Base-by-base conservation (phyloP, 1,140 invertebrate species). In the Heterodera carotae region DNA sequence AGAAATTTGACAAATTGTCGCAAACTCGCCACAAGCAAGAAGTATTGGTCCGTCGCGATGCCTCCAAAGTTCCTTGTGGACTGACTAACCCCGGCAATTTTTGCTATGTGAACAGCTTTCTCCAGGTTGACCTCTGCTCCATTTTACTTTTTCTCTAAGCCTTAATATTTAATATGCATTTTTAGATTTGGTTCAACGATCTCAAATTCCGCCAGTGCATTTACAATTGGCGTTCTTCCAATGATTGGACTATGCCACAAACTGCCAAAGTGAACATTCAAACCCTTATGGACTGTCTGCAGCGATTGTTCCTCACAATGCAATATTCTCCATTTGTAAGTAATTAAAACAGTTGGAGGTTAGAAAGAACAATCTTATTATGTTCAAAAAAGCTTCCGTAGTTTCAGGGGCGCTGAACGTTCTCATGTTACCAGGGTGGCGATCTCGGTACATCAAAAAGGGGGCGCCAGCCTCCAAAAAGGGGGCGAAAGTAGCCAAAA, bases 51-150 rank as follows among this genome's bases (percentile, higher is more conserved):
- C 77, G 75, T 18, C 75, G 85, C 53, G 83, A 86, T 53, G 7
- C 78, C 22, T 69, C 70, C 15, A 72, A 79, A 15, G 81, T 84
- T 36, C 85, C 85, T 18, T 86, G 86, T 71, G 85, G 85, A 2
- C 70, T 86, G 0, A 64, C 60, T 2, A 86, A 86, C 66, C 64
- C 48, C 31, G 85, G 86, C 15, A 86, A 86, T 48, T 86, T 72
- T 66, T 86, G 85, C 69, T 86, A 86, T 76, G 81, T 86, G 3
- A 86, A 86, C 71, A 86, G 84, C 64, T 86, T 86, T 64, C 78
- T 86, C 34, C 85, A 86, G 82, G 85, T 85, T n/a, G n/a, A n/a
- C n/a, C n/a, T n/a, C n/a, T n/a, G n/a, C n/a, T n/a, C n/a, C n/a
- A n/a, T n/a, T n/a, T n/a, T n/a, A n/a, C n/a, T n/a, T n/a, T n/a